These are phyloP conservation scores for Dynastes grantii DNA, from an alignment of 2,888 invertebrate genomes.

Conservation along the genomic window DNA sequence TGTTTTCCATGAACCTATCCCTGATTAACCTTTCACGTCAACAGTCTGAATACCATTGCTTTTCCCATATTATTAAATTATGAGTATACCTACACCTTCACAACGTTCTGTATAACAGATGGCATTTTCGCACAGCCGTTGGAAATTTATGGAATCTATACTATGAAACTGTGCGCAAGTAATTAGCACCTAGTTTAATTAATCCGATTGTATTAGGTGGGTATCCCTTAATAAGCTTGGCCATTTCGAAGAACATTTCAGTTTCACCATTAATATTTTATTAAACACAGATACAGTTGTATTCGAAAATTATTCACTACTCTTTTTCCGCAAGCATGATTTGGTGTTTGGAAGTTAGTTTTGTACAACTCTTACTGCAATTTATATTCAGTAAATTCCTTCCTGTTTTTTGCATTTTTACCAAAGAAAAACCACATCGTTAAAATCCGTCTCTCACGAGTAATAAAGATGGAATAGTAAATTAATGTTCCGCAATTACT, in stretches of 20 bases:
- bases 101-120: neutral
- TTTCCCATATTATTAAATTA: constrained; percentile 4
- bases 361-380: no score
- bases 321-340: no score
- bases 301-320: no score
- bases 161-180: neutral
- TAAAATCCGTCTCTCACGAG: neutral
- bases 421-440: neutral
- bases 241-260: neutral
- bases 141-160: neutral
- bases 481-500: no score
- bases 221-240: no score
- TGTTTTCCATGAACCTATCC: no score
- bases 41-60: neutral
- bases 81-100: neutral
- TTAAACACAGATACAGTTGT: no score
- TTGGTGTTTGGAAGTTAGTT: no score
- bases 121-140: neutral
- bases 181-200: constrained; percentile 19
- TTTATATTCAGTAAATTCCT: no score
- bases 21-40: no score
- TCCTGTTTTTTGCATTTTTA: neutral
- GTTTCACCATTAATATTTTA: neutral
- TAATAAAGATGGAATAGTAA: neutral
- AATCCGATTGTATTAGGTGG: neutral